Evolutionary conservation across 23 tunicate genomes (phyloP).

Genomic region (Ascidia mentula): DNA sequence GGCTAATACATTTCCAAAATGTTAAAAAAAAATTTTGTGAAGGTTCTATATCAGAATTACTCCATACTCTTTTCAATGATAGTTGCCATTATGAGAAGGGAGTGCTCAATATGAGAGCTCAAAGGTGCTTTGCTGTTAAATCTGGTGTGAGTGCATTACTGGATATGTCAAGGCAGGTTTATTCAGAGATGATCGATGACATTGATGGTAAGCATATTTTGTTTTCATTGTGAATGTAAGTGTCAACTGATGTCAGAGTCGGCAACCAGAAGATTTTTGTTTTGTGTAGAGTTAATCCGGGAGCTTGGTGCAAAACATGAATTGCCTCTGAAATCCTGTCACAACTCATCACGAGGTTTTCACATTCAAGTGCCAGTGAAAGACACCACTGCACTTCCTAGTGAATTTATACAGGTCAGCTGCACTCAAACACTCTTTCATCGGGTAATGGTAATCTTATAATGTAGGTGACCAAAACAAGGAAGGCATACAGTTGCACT

Average conservation of each 20-base stretch:
- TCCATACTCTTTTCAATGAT: slow-evolving; percentile 38
- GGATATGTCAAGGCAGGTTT: slow-evolving; percentile 61
- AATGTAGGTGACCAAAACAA: slow-evolving; percentile 54
- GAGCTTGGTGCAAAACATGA: slow-evolving; percentile 64
- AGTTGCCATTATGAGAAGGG: slow-evolving; percentile 80
- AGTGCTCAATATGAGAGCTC: slow-evolving; percentile 68
- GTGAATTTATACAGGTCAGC: slow-evolving; percentile 60
- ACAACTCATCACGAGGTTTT: slow-evolving; percentile 70
- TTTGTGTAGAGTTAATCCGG: slow-evolving; percentile 44
- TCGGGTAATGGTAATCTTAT: neutral
- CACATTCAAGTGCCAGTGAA: slow-evolving; percentile 59
- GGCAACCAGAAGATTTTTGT: too few relatives aligned
- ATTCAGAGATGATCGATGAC: slow-evolving; percentile 78
- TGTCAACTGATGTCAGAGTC: too few relatives aligned
- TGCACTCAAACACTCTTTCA: too few relatives aligned
- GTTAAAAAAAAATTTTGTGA: too few relatives aligned
- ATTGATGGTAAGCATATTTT: slow-evolving; percentile 65
- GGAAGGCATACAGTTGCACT: slow-evolving; percentile 63
- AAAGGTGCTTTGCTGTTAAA: slow-evolving; percentile 86
- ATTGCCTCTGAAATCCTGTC: slow-evolving; percentile 58
- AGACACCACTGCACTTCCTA: slow-evolving; percentile 37
- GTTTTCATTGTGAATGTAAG: neutral
- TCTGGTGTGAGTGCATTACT: slow-evolving; percentile 60
- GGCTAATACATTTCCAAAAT: too few relatives aligned
- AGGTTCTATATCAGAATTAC: slow-evolving; percentile 21